Conservation (phyloP, 2,113 vertebrate species). For the Centropristis striata region DNA sequence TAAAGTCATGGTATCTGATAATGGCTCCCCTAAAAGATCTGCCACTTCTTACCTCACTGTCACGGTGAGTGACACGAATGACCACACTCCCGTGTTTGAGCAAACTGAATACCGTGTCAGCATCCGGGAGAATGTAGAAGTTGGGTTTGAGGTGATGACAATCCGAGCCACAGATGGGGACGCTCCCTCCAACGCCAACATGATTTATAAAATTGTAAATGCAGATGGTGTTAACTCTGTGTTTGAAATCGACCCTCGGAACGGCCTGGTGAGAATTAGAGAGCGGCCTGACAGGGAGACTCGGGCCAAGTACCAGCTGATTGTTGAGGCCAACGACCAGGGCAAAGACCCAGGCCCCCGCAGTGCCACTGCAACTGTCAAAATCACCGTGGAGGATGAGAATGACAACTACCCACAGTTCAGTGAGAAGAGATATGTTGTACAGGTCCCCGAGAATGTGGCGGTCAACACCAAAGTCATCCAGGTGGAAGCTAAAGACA, state of each 20-base stretch:
- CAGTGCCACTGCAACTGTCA: slow-evolving; percentile 92
- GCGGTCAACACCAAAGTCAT: slow-evolving; percentile 90
- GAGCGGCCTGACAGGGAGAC: slow-evolving; percentile 91
- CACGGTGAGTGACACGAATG: slow-evolving; percentile 95
- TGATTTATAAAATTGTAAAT: slow-evolving; percentile 93
- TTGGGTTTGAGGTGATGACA: slow-evolving; percentile 95
- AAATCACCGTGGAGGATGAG: slow-evolving; percentile 94
- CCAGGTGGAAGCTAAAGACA: slow-evolving; percentile 93
- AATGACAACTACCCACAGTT: slow-evolving; percentile 99
- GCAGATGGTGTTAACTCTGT: slow-evolving; percentile 82
- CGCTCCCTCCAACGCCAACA: slow-evolving; percentile 94
- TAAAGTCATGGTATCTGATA: slow-evolving; percentile 90
- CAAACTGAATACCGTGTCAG: slow-evolving; percentile 91
- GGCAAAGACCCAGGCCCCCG: slow-evolving; percentile 93
- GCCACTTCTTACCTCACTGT: slow-evolving; percentile 91
- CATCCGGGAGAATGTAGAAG: slow-evolving; percentile 94
- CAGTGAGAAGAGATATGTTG: slow-evolving; percentile 92
- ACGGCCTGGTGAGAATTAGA: slow-evolving; percentile 92
- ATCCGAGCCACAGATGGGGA: slow-evolving; percentile 94
- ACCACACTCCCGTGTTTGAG: slow-evolving; percentile 93
- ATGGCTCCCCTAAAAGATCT: slow-evolving; percentile 87
- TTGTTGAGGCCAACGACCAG: slow-evolving; percentile 96
- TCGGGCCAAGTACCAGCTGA: slow-evolving; percentile 88
- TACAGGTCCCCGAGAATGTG: slow-evolving; percentile 92
- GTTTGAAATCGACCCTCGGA: slow-evolving; percentile 93